A percentile compares a stretch with the other conserved stretches of the same genome.
Conservation (phyloP, 2,113 vertebrate genomes). For the Centropristis striata region DNA sequence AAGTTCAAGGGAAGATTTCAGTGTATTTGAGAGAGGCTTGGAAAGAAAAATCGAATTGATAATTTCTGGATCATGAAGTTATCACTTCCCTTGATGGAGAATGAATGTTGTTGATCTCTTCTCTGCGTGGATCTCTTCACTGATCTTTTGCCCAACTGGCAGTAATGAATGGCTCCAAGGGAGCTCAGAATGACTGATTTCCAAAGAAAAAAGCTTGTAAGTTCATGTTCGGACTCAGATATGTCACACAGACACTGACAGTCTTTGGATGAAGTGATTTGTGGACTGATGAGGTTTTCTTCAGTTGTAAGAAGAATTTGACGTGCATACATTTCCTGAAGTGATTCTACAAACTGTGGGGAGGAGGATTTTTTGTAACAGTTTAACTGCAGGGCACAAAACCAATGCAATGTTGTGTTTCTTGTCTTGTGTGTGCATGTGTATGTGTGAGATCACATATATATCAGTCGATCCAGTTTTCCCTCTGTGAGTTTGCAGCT, state of each 20-base stretch:
- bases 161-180: neutral
- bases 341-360: neutral
- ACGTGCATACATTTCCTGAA: neutral
- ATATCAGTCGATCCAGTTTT: neutral
- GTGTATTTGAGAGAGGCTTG: neutral
- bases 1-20: neutral
- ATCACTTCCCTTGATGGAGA: neutral
- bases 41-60: neutral
- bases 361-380: conserved; percentile 2
- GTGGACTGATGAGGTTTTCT: neutral
- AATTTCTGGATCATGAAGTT: neutral
- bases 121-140: neutral
- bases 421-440: neutral
- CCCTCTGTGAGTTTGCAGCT: conserved; percentile 16
- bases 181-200: neutral
- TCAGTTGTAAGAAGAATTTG: neutral
- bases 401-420: neutral
- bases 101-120: neutral
- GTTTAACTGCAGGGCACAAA: neutral
- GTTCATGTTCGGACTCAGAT: neutral
- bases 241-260: neutral
- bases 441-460: neutral
- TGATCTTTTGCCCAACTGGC: neutral
- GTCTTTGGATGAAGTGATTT: neutral
- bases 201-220: neutral